Evolutionary conservation across 1,140 invertebrate species (phyloP).

Genomic region (Pogonomyrmex californicus): DNA sequence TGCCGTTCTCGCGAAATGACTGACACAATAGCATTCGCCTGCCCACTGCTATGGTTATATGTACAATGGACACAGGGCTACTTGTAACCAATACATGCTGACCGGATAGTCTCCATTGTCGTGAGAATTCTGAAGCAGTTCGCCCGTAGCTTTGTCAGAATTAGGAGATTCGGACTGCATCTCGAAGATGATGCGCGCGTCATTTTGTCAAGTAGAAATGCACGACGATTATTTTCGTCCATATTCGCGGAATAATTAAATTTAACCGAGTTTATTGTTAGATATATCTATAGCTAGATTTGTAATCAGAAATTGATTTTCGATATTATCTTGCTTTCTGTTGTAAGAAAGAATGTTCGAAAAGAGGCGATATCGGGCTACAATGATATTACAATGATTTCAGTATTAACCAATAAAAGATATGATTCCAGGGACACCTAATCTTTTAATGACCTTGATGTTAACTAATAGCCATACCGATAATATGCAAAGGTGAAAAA

Average conservation of each 20-base stretch:
- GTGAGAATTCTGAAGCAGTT: constrained; percentile 24
- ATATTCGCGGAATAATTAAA: background rate
- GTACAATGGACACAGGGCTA: constrained; percentile 38
- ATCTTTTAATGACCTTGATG: no score
- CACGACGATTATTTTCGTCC: background rate
- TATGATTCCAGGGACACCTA: no score
- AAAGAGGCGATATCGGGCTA: background rate
- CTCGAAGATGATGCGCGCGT: background rate
- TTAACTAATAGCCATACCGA: no score
- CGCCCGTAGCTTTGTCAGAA: constrained; percentile 7
- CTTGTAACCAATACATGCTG: constrained; percentile 33
- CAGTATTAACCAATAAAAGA: no score
- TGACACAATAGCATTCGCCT: constrained; percentile 15
- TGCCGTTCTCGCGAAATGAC: constrained; percentile 1
- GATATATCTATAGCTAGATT: background rate
- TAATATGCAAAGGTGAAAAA: background rate
- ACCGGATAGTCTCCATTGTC: background rate
- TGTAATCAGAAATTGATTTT: background rate
- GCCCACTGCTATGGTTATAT: background rate
- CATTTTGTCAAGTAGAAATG: no score
- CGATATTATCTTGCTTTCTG: background rate
- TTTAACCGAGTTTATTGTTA: background rate
- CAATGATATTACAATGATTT: no score
- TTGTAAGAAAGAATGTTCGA: background rate
- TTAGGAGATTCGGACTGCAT: background rate